Percentiles rank a stretch among this genome's conserved stretches.
phyloP scores from a whole-genome alignment of 2,797 vertebrate species.

The Paedocypris micromegethes region DNA sequence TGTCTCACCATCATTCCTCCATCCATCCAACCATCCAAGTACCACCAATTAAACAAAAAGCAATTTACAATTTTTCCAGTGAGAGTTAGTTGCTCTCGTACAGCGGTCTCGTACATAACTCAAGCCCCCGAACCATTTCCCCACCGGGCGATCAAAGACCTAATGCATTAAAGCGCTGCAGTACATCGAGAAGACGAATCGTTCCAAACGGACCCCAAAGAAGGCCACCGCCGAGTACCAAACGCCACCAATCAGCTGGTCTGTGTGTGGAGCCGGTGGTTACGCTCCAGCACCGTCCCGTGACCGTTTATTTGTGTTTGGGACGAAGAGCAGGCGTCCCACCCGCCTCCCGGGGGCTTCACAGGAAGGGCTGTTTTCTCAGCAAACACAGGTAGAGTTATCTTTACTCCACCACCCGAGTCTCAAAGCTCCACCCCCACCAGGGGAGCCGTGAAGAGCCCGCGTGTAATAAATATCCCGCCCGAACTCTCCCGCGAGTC shows the following conservation, averaged over 20 bases:
- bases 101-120: not conserved
- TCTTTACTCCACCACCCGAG: constrained; percentile 45
- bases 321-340: constrained; percentile 54
- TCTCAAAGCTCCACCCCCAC: constrained; percentile 38
- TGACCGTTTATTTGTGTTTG: constrained; percentile 55
- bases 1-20: too few relatives aligned
- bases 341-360: constrained; percentile 38
- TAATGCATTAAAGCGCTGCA: constrained; percentile 38
- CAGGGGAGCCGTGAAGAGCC: constrained; percentile 42
- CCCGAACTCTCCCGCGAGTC: constrained; percentile 38
- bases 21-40: too few relatives aligned
- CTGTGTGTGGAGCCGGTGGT: constrained; percentile 45
- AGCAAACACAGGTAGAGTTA: constrained; percentile 57
- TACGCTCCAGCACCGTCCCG: constrained; percentile 50
- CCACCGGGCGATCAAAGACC: constrained; percentile 16
- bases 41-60: not conserved
- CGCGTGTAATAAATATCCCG: constrained; percentile 46
- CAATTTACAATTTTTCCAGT: too few relatives aligned
- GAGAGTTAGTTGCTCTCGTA: too few relatives aligned
- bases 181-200: constrained; percentile 26
- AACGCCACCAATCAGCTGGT: constrained; percentile 36
- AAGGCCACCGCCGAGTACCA: constrained; percentile 33
- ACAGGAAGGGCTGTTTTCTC: constrained; percentile 55
- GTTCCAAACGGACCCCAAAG: constrained; percentile 20
- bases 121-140: constrained; percentile 12